These are phyloP conservation scores for Gastracanthus pulcherrimus DNA, from an alignment of 2,888 invertebrate genomes.

Conservation along the genomic window DNA sequence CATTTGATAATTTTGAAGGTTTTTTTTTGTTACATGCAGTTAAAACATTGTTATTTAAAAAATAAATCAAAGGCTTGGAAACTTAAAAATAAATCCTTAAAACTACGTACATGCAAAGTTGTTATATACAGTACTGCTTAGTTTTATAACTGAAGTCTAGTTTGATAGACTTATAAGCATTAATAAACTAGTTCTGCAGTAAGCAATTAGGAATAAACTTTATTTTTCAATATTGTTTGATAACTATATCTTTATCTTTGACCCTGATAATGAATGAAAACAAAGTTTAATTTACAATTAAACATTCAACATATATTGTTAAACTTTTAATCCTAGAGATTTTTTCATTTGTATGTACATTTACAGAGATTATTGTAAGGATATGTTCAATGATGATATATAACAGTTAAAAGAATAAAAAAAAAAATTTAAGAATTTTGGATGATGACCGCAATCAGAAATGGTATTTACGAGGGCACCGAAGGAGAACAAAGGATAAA, in stretches of 20 bases:
- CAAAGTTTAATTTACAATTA: neutral
- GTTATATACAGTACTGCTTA: neutral
- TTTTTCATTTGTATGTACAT: constrained; percentile 28
- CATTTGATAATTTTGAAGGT: constrained; percentile 40
- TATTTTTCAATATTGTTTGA: neutral
- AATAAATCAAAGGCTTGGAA: neutral
- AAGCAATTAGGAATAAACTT: neutral
- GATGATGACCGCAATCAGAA: neutral
- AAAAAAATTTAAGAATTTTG: neutral
- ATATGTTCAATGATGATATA: neutral
- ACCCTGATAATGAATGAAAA: neutral
- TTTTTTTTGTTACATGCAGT: neutral
- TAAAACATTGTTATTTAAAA: neutral
- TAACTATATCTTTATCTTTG: neutral
- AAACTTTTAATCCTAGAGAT: constrained; percentile 39
- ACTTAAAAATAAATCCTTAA: neutral
- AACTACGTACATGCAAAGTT: constrained; percentile 19
- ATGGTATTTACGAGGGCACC: constrained; percentile 14
- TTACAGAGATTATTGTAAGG: constrained; percentile 2
- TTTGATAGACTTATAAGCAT: constrained; percentile 10
- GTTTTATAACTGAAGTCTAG: neutral
- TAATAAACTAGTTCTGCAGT: constrained; percentile 15
- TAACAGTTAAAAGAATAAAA: neutral
- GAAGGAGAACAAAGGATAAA: constrained; percentile 20
- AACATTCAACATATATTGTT: constrained; percentile 12